Base-by-base conservation (phyloP, 30 jellyfish, hydroid and myxozoan species). In the Calvadosia cruxmelitensis region DNA sequence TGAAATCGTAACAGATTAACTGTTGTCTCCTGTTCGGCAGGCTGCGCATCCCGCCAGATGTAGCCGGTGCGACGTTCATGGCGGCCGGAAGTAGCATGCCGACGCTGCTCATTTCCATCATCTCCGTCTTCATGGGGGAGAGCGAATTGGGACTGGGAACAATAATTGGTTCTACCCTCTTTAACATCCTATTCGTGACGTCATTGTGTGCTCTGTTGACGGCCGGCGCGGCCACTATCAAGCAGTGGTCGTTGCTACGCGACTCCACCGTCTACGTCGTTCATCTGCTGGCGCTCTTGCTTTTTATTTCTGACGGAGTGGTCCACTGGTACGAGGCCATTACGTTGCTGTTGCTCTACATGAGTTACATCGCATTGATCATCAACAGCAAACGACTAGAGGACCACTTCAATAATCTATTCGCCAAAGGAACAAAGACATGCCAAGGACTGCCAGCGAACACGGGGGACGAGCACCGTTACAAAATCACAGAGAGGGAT, bases 41-140 rank as follows among this genome's bases (percentile, higher is more conserved):
- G 32, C 12, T 65, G 64, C 20, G 20, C 26, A 65, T 65, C 30
- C 74, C 66, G 32, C 23, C 52, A 16, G 74, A 65, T 30, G 33
- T 65, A 26, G 74, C 74, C 12, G 74, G 74, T n/a, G 74, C 74
- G 7, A 65, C 74, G 7, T 65, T 65, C 65, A 65, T 65, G 74
- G 74, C 74, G 26, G 74, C 74, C 3, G 74, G 74, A 26, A 65
- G 74, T 32, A 65, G 74, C 25, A 65, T 65, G 74, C 74, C 74
- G 7, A 65, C 74, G 10, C 25, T 65, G 25, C 32, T 65, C 10
- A 65, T 65, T 5, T 65, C 53, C 74, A 65, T 65, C 65, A 65
- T 65, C 3, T 65, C 74, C 10, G 24, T 65, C 12, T 65, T 65
- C 25, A 26, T 65, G 74, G 74, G 74, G 3, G 74, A 65, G 25